These are phyloP conservation scores for Eupithecia subumbrata DNA, from an alignment of 2,888 invertebrate species.

Conservation along the genomic window DNA sequence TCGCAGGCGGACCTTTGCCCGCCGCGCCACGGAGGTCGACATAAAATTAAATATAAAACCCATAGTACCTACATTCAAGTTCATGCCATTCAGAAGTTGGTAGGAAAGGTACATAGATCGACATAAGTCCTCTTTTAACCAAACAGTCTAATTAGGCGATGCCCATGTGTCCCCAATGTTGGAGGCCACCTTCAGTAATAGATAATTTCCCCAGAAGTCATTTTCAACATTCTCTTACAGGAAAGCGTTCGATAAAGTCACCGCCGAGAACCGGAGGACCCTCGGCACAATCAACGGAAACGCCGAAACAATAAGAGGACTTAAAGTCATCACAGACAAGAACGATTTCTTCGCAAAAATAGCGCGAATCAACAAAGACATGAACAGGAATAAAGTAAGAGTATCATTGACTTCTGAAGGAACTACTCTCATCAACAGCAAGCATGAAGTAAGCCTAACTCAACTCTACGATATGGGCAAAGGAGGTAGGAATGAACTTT, in stretches of 20 bases:
- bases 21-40: no score
- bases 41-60: no score
- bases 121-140: no score
- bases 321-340: constrained; percentile 53
- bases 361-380: constrained; percentile 48
- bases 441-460: constrained; percentile 41
- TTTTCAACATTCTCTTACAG: constrained; percentile 47
- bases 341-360: constrained; percentile 54
- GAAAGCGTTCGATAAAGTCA: constrained; percentile 69
- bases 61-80: no score
- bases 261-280: constrained; percentile 64
- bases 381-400: constrained; percentile 52
- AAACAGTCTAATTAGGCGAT: no score
- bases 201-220: not conserved
- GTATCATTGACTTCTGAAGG: constrained; percentile 51
- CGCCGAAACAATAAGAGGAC: constrained; percentile 66
- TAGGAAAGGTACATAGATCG: no score
- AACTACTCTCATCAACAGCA: constrained; percentile 49
- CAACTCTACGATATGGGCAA: constrained; percentile 47
- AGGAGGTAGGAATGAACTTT: constrained; percentile 45
- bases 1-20: no score
- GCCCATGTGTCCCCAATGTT: no score
- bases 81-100: no score
- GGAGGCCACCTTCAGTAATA: no score
- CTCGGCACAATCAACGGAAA: constrained; percentile 59